A percentile compares a stretch with the other conserved stretches of the same genome.
phyloP scores from a whole-genome alignment of 2,888 invertebrate species.

The Elmis aenea region DNA sequence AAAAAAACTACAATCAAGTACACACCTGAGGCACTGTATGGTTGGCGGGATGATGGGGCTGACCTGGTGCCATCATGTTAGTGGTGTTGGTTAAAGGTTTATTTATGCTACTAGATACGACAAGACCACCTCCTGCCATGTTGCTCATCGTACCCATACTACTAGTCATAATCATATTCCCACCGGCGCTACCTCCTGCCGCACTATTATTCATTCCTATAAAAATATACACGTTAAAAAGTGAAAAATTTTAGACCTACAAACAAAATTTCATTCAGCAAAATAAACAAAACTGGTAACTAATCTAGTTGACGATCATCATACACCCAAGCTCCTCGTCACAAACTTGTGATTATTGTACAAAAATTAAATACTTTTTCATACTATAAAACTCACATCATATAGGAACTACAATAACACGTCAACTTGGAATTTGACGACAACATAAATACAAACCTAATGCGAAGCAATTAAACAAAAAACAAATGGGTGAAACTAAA shows the following conservation, averaged over 20 bases:
- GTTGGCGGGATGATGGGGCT: conserved; percentile 38
- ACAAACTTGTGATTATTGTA: too few species aligned
- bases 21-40: conserved; percentile 50
- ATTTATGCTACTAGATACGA: conserved; percentile 69
- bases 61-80: conserved; percentile 59
- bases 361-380: too few species aligned
- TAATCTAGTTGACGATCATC: neutral
- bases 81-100: conserved; percentile 61
- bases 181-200: conserved; percentile 48
- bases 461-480: too few species aligned
- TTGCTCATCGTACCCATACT: conserved; percentile 62
- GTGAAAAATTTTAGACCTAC: too few species aligned
- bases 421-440: too few species aligned
- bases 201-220: conserved; percentile 65
- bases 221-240: conserved; percentile 20
- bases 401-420: too few species aligned
- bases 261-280: too few species aligned
- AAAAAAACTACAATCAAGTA: conserved; percentile 1
- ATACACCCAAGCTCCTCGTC: too few species aligned
- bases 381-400: too few species aligned
- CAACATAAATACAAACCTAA: too few species aligned
- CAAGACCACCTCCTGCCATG: conserved; percentile 68
- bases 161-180: conserved; percentile 78
- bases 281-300: too few species aligned
- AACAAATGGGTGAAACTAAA: too few species aligned